These are phyloP conservation scores for Heterodera schachtii DNA, from an alignment of 1,140 invertebrate genomes.

Conservation along the genomic window DNA sequence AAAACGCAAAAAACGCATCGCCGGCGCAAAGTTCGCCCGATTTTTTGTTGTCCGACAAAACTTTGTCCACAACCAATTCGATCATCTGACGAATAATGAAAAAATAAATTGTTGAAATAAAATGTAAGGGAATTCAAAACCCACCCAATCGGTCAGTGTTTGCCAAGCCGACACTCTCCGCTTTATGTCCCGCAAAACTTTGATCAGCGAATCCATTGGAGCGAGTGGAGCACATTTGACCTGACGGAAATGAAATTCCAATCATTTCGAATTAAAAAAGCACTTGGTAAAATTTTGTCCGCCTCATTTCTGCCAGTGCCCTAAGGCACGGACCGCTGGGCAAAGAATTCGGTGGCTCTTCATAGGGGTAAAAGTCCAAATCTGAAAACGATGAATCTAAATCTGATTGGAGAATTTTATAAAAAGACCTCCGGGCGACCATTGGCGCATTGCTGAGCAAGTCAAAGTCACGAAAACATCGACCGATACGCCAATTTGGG, in stretches of 20 bases:
- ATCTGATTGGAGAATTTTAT: background rate
- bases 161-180: conserved; percentile 15
- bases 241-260: background rate
- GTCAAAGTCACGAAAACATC: conserved; percentile 19
- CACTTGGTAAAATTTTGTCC: conserved; percentile 29
- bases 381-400: background rate
- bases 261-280: background rate
- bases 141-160: conserved; percentile 20
- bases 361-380: conserved; percentile 16
- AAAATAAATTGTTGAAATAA: background rate
- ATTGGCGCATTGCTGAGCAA: conserved; percentile 19
- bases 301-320: conserved; percentile 24
- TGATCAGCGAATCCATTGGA: conserved; percentile 13
- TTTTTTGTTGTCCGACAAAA: background rate
- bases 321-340: conserved; percentile 6
- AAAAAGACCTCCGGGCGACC: conserved; percentile 18
- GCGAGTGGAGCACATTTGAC: conserved; percentile 14
- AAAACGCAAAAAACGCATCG: background rate
- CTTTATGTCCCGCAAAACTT: conserved; percentile 22
- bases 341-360: conserved; percentile 22
- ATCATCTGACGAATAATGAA: conserved; percentile 15
- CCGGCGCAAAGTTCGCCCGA: background rate
- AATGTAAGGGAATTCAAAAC: background rate
- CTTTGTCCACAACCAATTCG: conserved; percentile 14
- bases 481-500: conserved; percentile 11